These are phyloP conservation scores for Garra rufa DNA, from an alignment of 2,113 vertebrate genomes.

Conservation along the genomic window DNA sequence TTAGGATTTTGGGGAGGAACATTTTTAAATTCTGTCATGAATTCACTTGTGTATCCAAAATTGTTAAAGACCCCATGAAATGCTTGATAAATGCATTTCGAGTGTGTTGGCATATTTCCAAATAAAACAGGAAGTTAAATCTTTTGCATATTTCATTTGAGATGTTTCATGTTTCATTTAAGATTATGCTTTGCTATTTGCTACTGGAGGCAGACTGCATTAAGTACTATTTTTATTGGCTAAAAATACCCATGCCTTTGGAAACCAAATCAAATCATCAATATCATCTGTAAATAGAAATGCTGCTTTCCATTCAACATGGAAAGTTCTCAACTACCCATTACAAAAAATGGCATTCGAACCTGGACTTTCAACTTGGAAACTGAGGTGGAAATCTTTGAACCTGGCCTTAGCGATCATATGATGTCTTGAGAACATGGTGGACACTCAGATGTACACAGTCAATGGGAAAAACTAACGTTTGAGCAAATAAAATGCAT, in stretches of 20 bases:
- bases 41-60: background rate
- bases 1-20: conserved; percentile 61
- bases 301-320: background rate
- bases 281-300: background rate
- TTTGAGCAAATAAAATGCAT: too few species aligned
- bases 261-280: background rate
- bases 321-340: background rate
- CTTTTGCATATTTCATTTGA: background rate
- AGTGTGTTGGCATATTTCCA: background rate
- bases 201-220: background rate
- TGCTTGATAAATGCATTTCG: background rate
- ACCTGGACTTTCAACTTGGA: background rate
- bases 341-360: background rate
- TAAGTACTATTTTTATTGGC: background rate
- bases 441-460: background rate
- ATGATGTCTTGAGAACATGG: background rate
- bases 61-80: conserved; percentile 5
- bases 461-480: background rate
- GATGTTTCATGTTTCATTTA: too few species aligned
- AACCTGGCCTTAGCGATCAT: background rate
- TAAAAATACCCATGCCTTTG: background rate
- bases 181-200: background rate
- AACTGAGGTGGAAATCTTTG: background rate
- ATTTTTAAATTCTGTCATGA: background rate
- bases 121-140: background rate